phyloP scores from a whole-genome alignment of 2,888 invertebrate genomes.

The Eledona agricola region DNA sequence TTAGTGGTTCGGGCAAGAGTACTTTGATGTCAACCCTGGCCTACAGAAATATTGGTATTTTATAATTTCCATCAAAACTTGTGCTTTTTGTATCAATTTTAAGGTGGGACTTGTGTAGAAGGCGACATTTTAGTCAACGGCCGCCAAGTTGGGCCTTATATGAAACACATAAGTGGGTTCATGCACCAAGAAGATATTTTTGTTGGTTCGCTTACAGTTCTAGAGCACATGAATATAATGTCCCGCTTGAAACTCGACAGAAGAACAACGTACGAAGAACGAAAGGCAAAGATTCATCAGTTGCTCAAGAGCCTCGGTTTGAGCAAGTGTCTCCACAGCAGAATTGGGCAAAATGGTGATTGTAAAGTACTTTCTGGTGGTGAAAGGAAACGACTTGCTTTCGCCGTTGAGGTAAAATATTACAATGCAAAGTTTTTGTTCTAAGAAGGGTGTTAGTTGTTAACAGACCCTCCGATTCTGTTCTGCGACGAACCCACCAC shows the following conservation, averaged over 20 bases:
- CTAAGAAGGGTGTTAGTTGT: conserved; percentile 64
- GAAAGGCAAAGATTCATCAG: conserved; percentile 73
- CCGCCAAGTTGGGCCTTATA: conserved; percentile 73
- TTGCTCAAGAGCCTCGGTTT: conserved; percentile 78
- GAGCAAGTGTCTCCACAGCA: conserved; percentile 73
- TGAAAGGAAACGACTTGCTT: conserved; percentile 90
- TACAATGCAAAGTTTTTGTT: conserved; percentile 2
- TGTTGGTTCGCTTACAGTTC: conserved; percentile 83
- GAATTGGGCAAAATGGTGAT: conserved; percentile 80
- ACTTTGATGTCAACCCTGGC: conserved; percentile 87
- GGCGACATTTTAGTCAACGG: conserved; percentile 87
- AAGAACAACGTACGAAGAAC: conserved; percentile 68
- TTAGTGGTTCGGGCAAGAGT: conserved; percentile 89
- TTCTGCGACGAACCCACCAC: conserved; percentile 98
- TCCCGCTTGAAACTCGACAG: conserved; percentile 83
- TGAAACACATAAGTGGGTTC: conserved; percentile 85
- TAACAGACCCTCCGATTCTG: conserved; percentile 90
- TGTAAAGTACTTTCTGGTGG: conserved; percentile 90
- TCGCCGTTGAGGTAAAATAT: conserved; percentile 83
- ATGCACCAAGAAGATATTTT: conserved; percentile 94
- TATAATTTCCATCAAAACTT: conserved; percentile 2
- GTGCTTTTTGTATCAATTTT: conserved; percentile 13
- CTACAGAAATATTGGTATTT: conserved; percentile 75
- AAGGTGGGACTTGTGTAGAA: conserved; percentile 74
- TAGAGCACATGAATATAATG: conserved; percentile 90